Percentiles rank a stretch among this genome's conserved stretches.
Conservation (phyloP, 2,113 vertebrate genomes). For the Paedocypris sp. region DNA sequence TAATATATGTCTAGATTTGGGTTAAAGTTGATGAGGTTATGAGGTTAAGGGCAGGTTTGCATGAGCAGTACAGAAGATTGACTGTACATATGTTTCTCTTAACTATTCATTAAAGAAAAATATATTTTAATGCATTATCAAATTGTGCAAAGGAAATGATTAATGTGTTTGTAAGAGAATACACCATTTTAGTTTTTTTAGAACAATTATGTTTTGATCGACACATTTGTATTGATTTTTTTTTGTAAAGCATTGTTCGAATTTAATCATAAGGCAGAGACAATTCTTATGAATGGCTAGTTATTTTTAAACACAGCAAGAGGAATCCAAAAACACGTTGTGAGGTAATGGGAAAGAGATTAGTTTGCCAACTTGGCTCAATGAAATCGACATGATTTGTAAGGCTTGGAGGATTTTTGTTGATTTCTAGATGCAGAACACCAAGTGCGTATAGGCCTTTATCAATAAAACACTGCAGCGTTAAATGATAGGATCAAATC, state of each 20-base stretch:
- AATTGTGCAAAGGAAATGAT: too few species aligned
- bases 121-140: too few species aligned
- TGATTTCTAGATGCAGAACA: conserved; percentile 14
- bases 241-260: neutral
- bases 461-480: neutral
- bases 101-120: too few species aligned
- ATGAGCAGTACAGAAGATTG: too few species aligned
- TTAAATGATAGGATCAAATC: conserved; percentile 11
- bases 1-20: too few species aligned
- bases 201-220: neutral
- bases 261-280: neutral
- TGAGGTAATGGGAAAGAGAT: conserved; percentile 18
- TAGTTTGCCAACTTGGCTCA: conserved; percentile 13
- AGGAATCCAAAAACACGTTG: neutral
- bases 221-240: neutral
- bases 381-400: conserved; percentile 18
- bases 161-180: neutral
- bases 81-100: too few species aligned
- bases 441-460: neutral
- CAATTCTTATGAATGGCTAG: conserved; percentile 10
- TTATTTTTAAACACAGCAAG: conserved; percentile 14
- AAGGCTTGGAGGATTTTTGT: neutral
- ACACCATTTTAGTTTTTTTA: neutral
- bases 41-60: too few species aligned
- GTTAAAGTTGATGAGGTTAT: too few species aligned